phyloP scores from a whole-genome alignment of 2,113 vertebrate species.

The Daphoenositta chrysoptera region DNA sequence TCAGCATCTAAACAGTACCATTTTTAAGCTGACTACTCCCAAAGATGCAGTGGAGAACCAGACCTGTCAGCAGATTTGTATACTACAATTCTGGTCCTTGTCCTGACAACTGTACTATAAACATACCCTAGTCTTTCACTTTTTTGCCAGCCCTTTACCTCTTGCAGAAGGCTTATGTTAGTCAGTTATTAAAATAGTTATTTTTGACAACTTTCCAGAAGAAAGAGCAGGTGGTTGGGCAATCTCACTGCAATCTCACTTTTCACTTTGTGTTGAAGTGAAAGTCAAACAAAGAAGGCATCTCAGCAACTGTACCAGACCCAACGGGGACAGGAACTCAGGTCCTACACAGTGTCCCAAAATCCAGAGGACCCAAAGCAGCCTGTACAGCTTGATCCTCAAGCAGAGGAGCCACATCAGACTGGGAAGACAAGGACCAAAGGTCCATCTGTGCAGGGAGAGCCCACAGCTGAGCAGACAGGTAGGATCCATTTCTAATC shows the following conservation, averaged over 20 bases:
- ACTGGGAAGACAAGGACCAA: background rate
- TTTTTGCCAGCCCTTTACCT: background rate
- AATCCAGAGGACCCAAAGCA: background rate
- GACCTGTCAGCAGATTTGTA: background rate
- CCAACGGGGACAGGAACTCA: background rate
- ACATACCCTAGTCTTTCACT: fast-evolving
- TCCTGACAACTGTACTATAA: background rate
- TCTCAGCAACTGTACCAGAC: background rate
- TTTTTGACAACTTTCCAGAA: background rate
- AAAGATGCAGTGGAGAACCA: background rate
- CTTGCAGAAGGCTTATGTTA: background rate
- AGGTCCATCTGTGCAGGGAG: background rate
- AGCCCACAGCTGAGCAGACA: too few species aligned
- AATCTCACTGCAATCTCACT: too few species aligned
- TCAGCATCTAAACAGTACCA: background rate
- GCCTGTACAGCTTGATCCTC: background rate
- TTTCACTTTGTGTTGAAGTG: too few species aligned
- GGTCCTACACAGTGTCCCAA: background rate
- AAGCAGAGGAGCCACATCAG: fast-evolving
- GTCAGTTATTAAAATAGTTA: background rate
- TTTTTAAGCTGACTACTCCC: background rate
- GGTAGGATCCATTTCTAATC: background rate
- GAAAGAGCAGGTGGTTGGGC: background rate
- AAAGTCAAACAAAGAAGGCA: too few species aligned
- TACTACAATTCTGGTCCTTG: fast-evolving